Evolutionary conservation across 1,140 invertebrate species (phyloP), one percentile per base, ranked within the genome.

Genomic region (Parapsyche elsis): DNA sequence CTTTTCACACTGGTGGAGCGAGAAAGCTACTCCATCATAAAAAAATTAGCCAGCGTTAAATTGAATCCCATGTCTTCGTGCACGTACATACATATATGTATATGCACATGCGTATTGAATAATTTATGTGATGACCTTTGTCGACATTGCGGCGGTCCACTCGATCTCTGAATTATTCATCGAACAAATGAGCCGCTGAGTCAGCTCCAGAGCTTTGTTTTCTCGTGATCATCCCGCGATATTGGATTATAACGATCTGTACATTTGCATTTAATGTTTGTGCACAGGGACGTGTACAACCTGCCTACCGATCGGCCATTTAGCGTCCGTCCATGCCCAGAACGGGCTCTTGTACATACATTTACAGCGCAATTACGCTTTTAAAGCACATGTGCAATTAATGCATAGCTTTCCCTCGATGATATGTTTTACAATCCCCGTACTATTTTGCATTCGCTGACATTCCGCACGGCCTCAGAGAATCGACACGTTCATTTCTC

Each of bases 111-210:
- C 19, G 21, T 38, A 46, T 49, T 73, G 38, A 73, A 46, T 46
- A 73, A 73, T 73, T 49, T 73, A 73, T 73, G 38, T 73, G 38
- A 73, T 73, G 71, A 73, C 71, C 64, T 67, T 73, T 73, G 45
- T n/a, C 71, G 71, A 16, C 30, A n/a, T 45, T n/a, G 16, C n/a
- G n/a, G n/a, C 38, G 16, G 45, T 7, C 71, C 44, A 26, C 21
- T 26, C 61, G 10, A 21, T 10, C 4, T 46, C 38, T 73, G 71
- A 73, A 73, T 73, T 38, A 73, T 73, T 73, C 71, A 73, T 73
- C 19, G 71, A 73, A 73, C 71, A 73, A 73, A 73, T 73, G 71
- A 73, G 71, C 38, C 71, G 30, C 71, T 2, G 49, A 53, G 19
- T 67, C 64, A 14, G 67, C 71, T 19, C 9, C 71, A 16, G 30